phyloP scores from a whole-genome alignment of 2,888 invertebrate genomes.

The Lysandra bellargus region DNA sequence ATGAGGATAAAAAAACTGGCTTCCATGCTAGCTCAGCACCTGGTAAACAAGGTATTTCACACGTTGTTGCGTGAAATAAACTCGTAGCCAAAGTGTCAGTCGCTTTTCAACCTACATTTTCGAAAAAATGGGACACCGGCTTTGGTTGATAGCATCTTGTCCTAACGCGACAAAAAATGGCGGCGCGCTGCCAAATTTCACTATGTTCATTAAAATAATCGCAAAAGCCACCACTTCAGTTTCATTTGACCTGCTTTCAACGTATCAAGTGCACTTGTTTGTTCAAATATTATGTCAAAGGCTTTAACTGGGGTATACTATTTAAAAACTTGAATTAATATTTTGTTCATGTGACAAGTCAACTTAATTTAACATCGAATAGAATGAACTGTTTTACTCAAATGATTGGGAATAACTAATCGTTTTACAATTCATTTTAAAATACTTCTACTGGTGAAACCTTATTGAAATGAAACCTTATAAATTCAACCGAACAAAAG shows the following conservation, averaged over 20 bases:
- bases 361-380: not conserved
- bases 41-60: not conserved
- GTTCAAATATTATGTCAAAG: conserved; percentile 17
- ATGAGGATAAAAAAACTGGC: no score
- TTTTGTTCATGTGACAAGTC: not conserved
- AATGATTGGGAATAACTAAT: no score
- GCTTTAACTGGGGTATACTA: conserved; percentile 44
- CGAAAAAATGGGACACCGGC: not conserved
- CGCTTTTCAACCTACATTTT: not conserved
- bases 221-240: conserved; percentile 37
- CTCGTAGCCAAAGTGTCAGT: not conserved
- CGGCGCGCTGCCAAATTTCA: conserved; percentile 42
- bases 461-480: no score
- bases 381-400: no score
- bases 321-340: not conserved
- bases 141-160: not conserved
- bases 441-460: no score
- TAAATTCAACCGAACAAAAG: no score
- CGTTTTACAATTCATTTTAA: no score
- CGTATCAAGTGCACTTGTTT: conserved; percentile 16
- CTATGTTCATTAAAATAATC: conserved; percentile 41
- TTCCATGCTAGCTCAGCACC: not conserved
- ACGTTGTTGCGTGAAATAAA: not conserved
- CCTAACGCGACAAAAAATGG: conserved; percentile 44
- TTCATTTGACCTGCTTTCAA: conserved; percentile 31